Base-by-base conservation (phyloP, 2,888 invertebrate species). In the Meteorus colon region DNA sequence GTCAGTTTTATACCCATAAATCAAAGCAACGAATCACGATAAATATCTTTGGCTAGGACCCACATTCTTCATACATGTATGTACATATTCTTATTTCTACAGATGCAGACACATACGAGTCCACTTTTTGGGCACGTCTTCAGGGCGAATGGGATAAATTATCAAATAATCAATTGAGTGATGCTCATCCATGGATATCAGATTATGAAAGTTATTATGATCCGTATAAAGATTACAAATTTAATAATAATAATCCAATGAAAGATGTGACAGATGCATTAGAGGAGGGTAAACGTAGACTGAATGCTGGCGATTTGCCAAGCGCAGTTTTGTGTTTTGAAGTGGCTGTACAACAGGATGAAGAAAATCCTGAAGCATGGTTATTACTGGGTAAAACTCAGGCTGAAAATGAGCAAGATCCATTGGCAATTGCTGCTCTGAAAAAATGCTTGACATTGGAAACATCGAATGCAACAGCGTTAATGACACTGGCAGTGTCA, bases 341-440 rank as follows among this genome's bases (percentile, higher is more conserved):
- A 91, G 97, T 97, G 70, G 98, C 98, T 12, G 97, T 94, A 3
- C 95, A 96, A 85, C 94, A 96, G 86, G 92, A 95, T 68, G 94
- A 95, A 1, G 92, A 94, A 69, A 95, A 95, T 85, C 91, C 93
- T 0, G 95, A 96, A 89, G 95, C 95, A 0, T 98, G 98, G 98
- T 93, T 95, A 79, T 91, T 95, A 48, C 91, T 98, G 66, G 98
- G 98, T 12, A 95, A 95, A 71, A 96, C 97, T 41, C 98, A 98
- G 90, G 97, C 99, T 55, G 98, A 99, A 91, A 99, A 99, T 91
- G 99, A 99, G 91, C 98, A 95, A 91, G 99, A 99, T 90, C 95
- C 96, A 3, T 92, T 94, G 82, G 98, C 98, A 12, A 99, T 99
- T 84, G 94, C 96, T 65, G 99, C 99, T 0, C 91, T 99, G 41